Evolutionary conservation across 2,888 invertebrate genomes (phyloP).

Genomic region (Anagyrus pseudococci): DNA sequence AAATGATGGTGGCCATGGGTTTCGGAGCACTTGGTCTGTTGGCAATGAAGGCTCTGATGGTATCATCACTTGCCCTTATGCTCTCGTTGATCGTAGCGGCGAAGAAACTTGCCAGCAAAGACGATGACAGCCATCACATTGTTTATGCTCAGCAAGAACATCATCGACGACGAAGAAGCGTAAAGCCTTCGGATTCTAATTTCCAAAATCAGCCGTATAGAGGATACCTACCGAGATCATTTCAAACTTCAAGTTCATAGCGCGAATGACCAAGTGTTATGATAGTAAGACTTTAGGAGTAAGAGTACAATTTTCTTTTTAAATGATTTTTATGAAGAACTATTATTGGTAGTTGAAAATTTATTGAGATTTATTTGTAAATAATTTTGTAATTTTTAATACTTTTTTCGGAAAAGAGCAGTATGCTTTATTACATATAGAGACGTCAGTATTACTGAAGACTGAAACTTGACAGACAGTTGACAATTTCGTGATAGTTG

Average conservation of each 20-base stretch:
- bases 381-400: too few species aligned
- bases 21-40: constrained; percentile 77
- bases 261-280: constrained; percentile 20
- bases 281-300: too few species aligned
- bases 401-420: too few species aligned
- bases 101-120: constrained; percentile 73
- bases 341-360: too few species aligned
- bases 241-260: neutral
- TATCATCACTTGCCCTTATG: constrained; percentile 77
- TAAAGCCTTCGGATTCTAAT: neutral
- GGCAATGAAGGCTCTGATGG: constrained; percentile 78
- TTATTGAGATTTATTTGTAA: too few species aligned
- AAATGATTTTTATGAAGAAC: too few species aligned
- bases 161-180: constrained; percentile 54
- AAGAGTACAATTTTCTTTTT: too few species aligned
- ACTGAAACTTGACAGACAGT: too few species aligned
- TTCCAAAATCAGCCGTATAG: neutral
- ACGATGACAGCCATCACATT: constrained; percentile 67
- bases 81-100: constrained; percentile 77
- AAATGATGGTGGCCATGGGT: constrained; percentile 77
- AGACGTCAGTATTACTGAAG: too few species aligned
- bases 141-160: constrained; percentile 68
- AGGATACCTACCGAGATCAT: neutral
- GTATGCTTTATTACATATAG: too few species aligned
- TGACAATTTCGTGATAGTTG: too few species aligned